Evolutionary conservation across 2,797 vertebrate genomes (phyloP).

Genomic region (Oreonectes daqikongensis): DNA sequence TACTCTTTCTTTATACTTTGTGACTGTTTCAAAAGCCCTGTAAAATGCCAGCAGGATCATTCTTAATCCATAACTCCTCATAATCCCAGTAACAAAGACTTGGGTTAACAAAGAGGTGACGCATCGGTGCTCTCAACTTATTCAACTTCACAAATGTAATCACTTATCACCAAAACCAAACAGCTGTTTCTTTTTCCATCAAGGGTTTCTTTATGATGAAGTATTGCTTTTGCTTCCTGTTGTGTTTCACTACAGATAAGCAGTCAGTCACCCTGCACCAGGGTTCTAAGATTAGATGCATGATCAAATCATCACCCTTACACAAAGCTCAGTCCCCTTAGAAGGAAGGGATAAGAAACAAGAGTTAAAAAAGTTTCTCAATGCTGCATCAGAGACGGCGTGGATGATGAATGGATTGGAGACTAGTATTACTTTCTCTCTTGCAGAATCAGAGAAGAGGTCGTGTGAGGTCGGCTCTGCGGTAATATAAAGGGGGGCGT

Average conservation of each 20-base stretch:
- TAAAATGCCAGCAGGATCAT: too few relatives aligned
- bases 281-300: conserved; percentile 23
- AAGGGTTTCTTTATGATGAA: neutral
- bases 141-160: conserved; percentile 47
- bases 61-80: conserved; percentile 30
- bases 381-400: conserved; percentile 41
- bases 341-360: neutral
- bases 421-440: conserved; percentile 31
- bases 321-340: neutral
- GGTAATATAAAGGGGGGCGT: conserved; percentile 22
- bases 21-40: too few relatives aligned
- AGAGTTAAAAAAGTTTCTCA: conserved; percentile 35
- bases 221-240: neutral
- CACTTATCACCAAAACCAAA: conserved; percentile 5
- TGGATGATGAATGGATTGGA: conserved; percentile 47
- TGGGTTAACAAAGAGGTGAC: conserved; percentile 63
- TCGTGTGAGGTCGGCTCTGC: conserved; percentile 44
- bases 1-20: too few relatives aligned
- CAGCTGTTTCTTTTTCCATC: neutral
- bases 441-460: conserved; percentile 16
- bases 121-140: conserved; percentile 30
- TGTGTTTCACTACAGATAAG: conserved; percentile 21
- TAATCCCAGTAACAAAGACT: conserved; percentile 28
- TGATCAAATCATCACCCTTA: conserved; percentile 40
- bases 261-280: neutral